phyloP scores from a whole-genome alignment of 2,113 vertebrate species.

The Dendropsophus ebraccatus region DNA sequence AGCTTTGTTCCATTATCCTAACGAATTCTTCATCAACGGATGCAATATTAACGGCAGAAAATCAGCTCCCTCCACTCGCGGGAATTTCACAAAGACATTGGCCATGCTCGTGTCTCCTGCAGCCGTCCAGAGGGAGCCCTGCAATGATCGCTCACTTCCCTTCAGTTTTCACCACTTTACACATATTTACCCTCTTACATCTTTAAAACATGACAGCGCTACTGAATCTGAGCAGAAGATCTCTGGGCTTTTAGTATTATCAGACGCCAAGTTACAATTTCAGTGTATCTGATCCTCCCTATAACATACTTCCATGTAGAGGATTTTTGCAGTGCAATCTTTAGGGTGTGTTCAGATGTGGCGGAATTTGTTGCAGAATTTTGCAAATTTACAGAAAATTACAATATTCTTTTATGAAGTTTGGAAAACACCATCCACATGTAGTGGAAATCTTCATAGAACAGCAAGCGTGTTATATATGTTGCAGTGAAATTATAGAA shows the following conservation, averaged over 20 bases:
- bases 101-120: slow-evolving; percentile 94
- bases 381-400: no score
- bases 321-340: background rate
- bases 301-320: background rate
- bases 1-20: slow-evolving; percentile 99
- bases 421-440: no score
- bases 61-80: slow-evolving; percentile 99
- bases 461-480: no score
- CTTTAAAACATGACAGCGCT: slow-evolving; percentile 52
- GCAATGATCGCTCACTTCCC: slow-evolving; percentile 24
- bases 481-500: no score
- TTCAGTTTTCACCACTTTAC: slow-evolving; percentile 38
- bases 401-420: no score
- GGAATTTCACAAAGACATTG: slow-evolving; percentile 99
- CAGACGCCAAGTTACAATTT: background rate
- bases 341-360: background rate
- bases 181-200: slow-evolving; percentile 38
- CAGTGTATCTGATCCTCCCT: background rate
- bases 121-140: slow-evolving; percentile 78
- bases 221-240: slow-evolving; percentile 1
- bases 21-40: slow-evolving; percentile 99
- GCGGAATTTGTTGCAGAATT: no score
- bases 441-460: no score
- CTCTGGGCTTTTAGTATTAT: background rate
- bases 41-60: slow-evolving; percentile 99